These are phyloP conservation scores for Bombus consobrinus DNA, from an alignment of 1,140 invertebrate species.

Conservation along the genomic window DNA sequence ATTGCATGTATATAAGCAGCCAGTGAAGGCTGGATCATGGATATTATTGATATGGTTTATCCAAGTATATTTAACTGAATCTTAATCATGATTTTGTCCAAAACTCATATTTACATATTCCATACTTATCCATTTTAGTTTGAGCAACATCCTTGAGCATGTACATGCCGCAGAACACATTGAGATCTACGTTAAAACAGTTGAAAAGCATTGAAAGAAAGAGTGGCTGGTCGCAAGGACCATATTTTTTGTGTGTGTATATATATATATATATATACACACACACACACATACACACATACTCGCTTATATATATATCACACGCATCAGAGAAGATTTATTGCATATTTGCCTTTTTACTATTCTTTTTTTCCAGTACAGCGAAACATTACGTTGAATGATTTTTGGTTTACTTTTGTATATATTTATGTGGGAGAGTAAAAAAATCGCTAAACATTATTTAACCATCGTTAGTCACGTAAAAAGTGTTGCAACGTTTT, in stretches of 20 bases:
- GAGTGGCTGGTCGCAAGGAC: neutral
- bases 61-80: conserved; percentile 49
- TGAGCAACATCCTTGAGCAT: conserved; percentile 33
- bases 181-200: neutral
- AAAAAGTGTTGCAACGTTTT: neutral
- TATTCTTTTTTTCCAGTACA: conserved; percentile 11
- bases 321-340: conserved; percentile 47
- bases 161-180: conserved; percentile 9
- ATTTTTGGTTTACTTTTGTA: neutral
- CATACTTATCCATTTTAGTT: conserved; percentile 35
- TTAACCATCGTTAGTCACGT: neutral
- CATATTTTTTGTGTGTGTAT: conserved; percentile 8
- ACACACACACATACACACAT: neutral
- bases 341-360: conserved; percentile 40
- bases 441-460: neutral
- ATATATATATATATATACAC: fast-evolving
- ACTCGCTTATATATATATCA: conserved; percentile 29
- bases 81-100: conserved; percentile 13
- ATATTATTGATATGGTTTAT: conserved; percentile 46
- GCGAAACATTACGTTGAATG: neutral
- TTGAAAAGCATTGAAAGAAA: neutral
- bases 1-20: conserved; percentile 42
- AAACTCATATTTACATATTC: conserved; percentile 35
- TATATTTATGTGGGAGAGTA: neutral
- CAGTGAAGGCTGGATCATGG: conserved; percentile 6